A percentile compares a stretch with the other conserved stretches of the same genome.
phyloP scores from a whole-genome alignment of 2,888 invertebrate genomes.

The Apamea epomidion region DNA sequence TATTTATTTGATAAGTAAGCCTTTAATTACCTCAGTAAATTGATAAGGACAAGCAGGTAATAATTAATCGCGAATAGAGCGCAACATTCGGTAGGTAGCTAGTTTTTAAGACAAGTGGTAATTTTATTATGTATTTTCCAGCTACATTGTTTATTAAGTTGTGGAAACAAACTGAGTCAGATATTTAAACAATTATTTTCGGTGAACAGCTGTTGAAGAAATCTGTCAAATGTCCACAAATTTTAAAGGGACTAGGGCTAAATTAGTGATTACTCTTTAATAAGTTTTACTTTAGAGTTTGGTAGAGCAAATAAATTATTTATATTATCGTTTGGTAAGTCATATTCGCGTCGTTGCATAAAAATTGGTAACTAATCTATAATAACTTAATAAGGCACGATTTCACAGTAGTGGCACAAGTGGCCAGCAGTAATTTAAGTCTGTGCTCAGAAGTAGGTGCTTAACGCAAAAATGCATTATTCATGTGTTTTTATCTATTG shows the following conservation, averaged over 20 bases:
- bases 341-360: neutral
- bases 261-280: neutral
- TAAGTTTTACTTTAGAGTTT: neutral
- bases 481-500: constrained; percentile 46
- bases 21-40: constrained; percentile 72
- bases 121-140: constrained; percentile 22
- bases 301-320: constrained; percentile 1
- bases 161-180: constrained; percentile 4
- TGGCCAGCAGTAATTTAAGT: constrained; percentile 1
- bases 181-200: constrained; percentile 13
- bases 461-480: constrained; percentile 31
- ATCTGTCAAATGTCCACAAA: constrained; percentile 13
- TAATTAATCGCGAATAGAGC: constrained; percentile 33
- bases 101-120: constrained; percentile 35
- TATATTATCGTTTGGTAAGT: neutral
- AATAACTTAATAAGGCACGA: neutral
- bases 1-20: constrained; percentile 72
- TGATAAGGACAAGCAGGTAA: constrained; percentile 68
- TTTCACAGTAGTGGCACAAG: constrained; percentile 11
- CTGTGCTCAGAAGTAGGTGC: neutral
- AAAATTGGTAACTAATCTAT: neutral
- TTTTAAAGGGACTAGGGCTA: neutral
- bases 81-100: constrained; percentile 40
- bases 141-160: constrained; percentile 7
- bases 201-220: constrained; percentile 32